Evolutionary conservation across 2,797 vertebrate genomes (phyloP).

Genomic region (Centroberyx gerrardi): DNA sequence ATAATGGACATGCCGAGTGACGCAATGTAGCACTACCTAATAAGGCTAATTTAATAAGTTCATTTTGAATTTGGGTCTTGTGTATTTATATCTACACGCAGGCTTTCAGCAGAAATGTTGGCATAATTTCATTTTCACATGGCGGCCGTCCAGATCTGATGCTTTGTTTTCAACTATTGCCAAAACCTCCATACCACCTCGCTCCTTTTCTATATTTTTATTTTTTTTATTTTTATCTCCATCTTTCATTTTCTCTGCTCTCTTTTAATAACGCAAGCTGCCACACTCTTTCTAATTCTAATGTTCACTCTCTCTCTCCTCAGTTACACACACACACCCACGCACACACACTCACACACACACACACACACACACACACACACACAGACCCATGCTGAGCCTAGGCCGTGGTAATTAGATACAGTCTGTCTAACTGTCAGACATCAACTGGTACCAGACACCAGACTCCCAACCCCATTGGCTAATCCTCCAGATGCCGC

Average conservation of each 20-base stretch:
- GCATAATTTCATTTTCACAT: slow-evolving; percentile 49
- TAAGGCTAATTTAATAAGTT: slow-evolving; percentile 55
- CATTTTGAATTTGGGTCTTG: slow-evolving; percentile 47
- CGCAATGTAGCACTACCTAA: slow-evolving; percentile 46
- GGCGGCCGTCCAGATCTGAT: slow-evolving; percentile 73
- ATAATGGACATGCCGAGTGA: slow-evolving; percentile 37
- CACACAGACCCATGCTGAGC: slow-evolving; percentile 76
- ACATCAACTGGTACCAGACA: slow-evolving; percentile 85
- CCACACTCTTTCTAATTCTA: slow-evolving; percentile 65
- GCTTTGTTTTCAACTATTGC: slow-evolving; percentile 75
- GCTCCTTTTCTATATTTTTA: slow-evolving; percentile 27
- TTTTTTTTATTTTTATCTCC: background rate
- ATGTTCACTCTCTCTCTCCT: slow-evolving; percentile 69
- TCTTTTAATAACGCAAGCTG: slow-evolving; percentile 3
- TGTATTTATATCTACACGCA: slow-evolving; percentile 56
- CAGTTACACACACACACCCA: slow-evolving; percentile 58
- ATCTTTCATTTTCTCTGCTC: background rate
- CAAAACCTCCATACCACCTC: slow-evolving; percentile 77
- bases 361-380: slow-evolving; percentile 39
- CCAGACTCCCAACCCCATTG: slow-evolving; percentile 78
- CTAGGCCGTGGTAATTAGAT: slow-evolving; percentile 82
- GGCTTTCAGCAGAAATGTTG: slow-evolving; percentile 41
- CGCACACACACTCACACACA: slow-evolving; percentile 43
- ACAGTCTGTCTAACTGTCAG: slow-evolving; percentile 86
- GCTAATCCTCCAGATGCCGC: slow-evolving; percentile 75